Evolutionary conservation across 1,140 invertebrate species (phyloP), one percentile per base, ranked within the genome.

Genomic region (Parapsyche elsis): DNA sequence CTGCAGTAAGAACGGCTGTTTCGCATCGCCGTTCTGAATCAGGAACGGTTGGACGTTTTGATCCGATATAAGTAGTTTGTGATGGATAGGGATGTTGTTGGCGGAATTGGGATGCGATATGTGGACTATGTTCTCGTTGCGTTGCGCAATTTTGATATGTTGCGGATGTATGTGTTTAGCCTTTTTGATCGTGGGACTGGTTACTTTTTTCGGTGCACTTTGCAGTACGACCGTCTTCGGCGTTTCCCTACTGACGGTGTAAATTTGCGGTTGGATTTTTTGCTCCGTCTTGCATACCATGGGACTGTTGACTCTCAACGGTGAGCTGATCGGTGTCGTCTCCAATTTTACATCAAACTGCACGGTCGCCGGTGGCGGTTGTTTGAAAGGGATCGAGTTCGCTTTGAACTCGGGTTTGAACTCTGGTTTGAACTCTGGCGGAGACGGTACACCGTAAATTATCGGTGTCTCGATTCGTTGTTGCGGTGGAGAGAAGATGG

Each of bases 11-110:
- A 38, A 38, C 30, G 30, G 30, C 7, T 38, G 30, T 83, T 86
- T 88, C 44, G 86, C 61, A 84, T 88, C 88, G 21, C 85, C 82
- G 24, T 83, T 87, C 81, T 89, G 88, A 59, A 89, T 75, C 64
- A 89, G 85, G 14, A 89, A 82, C 19, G 88, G 88, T 70, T 87
- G 86, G 4, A 88, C 84, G 76, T 85, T 84, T 83, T 88, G 88
- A 24, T 86, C 78, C 84, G 81, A 78, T 44, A 82, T 76, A 2
- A 83, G 45, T 30, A 82, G 38, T 24, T 82, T 78, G 30, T 73
- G 79, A 44, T 76, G 79, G 5, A 74, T 30, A 5, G 79, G 71
- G 0, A 45, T 76, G 46, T 14, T 57, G 21, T 38, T 21, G 38
- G 67, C 1, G 78, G 5, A n/a, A 49, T n/a, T n/a, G n/a, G n/a